Percentiles rank a stretch among this genome's conserved stretches.
phyloP scores from a whole-genome alignment of 2,888 invertebrate species.

The Rhingia campestris region DNA sequence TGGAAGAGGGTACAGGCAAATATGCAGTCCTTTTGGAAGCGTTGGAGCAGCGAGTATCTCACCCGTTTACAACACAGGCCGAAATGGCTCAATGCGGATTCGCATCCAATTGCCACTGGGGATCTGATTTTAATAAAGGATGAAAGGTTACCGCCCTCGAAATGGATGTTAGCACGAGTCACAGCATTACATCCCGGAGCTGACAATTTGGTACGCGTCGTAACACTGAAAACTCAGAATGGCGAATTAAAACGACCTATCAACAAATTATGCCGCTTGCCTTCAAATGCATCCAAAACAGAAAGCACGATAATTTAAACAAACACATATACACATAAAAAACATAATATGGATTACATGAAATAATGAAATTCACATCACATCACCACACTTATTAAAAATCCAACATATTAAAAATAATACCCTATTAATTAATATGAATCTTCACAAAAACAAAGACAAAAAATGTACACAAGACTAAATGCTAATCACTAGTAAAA shows the following conservation, averaged over 20 bases:
- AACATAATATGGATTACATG: conserved; percentile 2
- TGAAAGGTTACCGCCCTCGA: background rate
- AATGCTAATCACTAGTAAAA: background rate
- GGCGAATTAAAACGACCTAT: conserved; percentile 5
- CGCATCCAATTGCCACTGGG: conserved; percentile 1
- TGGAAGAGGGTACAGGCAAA: conserved; percentile 8
- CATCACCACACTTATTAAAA: conserved; percentile 9
- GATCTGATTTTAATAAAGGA: too few relatives aligned
- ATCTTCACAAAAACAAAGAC: background rate
- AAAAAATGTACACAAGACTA: conserved; percentile 2
- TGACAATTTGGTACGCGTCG: conserved; percentile 17
- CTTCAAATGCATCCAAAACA: conserved; percentile 9
- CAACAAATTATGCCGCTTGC: conserved; percentile 8
- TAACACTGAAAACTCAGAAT: conserved; percentile 14
- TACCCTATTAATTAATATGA: background rate
- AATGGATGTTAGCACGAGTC: conserved; percentile 9
- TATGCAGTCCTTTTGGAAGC: conserved; percentile 18
- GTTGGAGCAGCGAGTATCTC: conserved; percentile 24
- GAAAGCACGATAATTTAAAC: conserved; percentile 8
- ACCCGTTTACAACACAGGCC: conserved; percentile 18
- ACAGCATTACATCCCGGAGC: conserved; percentile 3
- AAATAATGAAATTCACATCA: conserved; percentile 9
- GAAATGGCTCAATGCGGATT: conserved; percentile 5
- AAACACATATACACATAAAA: conserved; percentile 10
- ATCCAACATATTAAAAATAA: conserved; percentile 8